Base-by-base conservation (phyloP, 2,888 invertebrate species). In the Macaria notata region DNA sequence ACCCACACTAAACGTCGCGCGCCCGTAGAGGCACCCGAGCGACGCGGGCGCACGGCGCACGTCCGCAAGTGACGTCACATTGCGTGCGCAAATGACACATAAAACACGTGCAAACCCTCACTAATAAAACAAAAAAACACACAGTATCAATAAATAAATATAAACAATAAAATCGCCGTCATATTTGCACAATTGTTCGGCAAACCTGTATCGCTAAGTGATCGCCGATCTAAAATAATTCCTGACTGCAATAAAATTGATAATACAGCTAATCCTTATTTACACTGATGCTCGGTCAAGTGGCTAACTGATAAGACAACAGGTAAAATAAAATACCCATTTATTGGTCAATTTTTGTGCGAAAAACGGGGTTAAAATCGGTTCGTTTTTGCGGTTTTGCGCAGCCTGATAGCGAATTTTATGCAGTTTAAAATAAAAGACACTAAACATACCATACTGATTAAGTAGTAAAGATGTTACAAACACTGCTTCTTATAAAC, bases 191-290 rank as follows among this genome's bases (percentile, higher is more conserved):
- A 89, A 88, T 83, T 89, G 89, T 76, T 72, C 72, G 62, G 65
- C 45, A 66, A 68, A 56, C 62, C 4, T 72, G 73, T 75, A 81
- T 73, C 78, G 65, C 63, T 55, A 9, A 63, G 62, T 74, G 73
- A 79, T 79, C 62, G 66, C 62, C 71, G 73, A 74, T 78, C 73
- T 74, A 81, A 84, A 85, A 83, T 76, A 71, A 79, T 86, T 83
- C 78, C 78, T 77, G 75, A 66, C 72, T 54, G 76, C 66, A 84
- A 79, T 85, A 83, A 84, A 84, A 86, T 83, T 86, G 88, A 88
- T 88, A 88, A 86, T 83, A 71, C 71, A 70, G 72, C 76, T 86
- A 85, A 88, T 88, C 88, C 85, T 77, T 89, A 79, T 89, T 88
- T 86, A 76, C 88, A 86, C 68, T 83, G 79, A 78, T 79, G 79